Conservation (phyloP, 1,140 invertebrate species). For the Rhopalosiphum padi region DNA sequence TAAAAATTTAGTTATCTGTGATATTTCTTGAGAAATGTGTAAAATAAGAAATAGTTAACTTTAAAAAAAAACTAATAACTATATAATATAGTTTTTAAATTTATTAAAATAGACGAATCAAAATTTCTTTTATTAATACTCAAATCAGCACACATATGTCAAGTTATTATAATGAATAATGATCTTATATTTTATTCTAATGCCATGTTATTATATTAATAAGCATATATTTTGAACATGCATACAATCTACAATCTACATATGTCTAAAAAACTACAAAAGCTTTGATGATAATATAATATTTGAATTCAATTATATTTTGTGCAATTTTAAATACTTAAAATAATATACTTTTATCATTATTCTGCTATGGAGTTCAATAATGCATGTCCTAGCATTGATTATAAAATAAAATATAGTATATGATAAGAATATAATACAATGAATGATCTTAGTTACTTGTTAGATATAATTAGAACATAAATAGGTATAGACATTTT, state of each 20-base stretch:
- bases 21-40: background rate
- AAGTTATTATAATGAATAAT: background rate
- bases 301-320: background rate
- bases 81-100: too few relatives aligned
- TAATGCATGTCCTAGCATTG: background rate
- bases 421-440: background rate
- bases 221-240: slow-evolving; percentile 9
- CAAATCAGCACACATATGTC: background rate
- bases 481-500: background rate
- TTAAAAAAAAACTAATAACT: too few relatives aligned
- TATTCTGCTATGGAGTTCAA: background rate
- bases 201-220: background rate
- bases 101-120: too few relatives aligned
- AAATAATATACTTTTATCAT: background rate
- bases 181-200: background rate
- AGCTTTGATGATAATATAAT: background rate
- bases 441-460: background rate
- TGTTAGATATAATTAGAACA: background rate
- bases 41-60: too few relatives aligned
- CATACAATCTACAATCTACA: background rate
- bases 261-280: background rate
- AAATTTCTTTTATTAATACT: too few relatives aligned
- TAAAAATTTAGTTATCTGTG: background rate
- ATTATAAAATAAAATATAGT: background rate
- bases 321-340: background rate